Conservation (phyloP, 2,113 vertebrate species). For the Sula dactylatra region DNA sequence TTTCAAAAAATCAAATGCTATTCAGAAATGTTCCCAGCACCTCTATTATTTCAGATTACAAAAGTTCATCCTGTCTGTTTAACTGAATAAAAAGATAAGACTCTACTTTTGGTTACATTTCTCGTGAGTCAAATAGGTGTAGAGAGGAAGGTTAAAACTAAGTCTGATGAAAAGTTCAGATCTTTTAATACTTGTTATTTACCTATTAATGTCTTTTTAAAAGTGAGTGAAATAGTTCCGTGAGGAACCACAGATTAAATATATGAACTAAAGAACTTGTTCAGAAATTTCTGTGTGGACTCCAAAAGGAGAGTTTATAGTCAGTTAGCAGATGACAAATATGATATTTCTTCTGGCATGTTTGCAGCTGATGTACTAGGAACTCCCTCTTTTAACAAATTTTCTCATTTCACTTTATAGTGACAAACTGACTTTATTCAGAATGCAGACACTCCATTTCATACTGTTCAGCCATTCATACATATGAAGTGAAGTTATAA, state of each 20-base stretch:
- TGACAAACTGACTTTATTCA: background rate
- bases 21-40: background rate
- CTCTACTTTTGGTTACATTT: background rate
- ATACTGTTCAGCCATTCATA: background rate
- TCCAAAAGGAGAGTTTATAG: no score
- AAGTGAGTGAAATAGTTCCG: background rate
- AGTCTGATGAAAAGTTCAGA: background rate
- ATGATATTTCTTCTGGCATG: background rate
- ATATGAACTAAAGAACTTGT: background rate
- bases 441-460: background rate
- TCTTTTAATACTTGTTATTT: background rate
- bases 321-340: background rate
- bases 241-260: background rate
- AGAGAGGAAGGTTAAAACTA: background rate
- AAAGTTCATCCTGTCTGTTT: no score
- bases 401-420: background rate
- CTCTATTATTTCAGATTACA: background rate
- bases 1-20: background rate
- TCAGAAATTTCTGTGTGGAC: background rate
- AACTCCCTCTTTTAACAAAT: background rate
- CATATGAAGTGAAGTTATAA: background rate
- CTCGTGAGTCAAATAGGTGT: no score
- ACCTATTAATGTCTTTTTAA: background rate
- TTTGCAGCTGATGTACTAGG: background rate
- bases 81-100: background rate